Evolutionary conservation across 2,113 vertebrate genomes (phyloP).

Genomic region (Nothobranchius kuhntae): DNA sequence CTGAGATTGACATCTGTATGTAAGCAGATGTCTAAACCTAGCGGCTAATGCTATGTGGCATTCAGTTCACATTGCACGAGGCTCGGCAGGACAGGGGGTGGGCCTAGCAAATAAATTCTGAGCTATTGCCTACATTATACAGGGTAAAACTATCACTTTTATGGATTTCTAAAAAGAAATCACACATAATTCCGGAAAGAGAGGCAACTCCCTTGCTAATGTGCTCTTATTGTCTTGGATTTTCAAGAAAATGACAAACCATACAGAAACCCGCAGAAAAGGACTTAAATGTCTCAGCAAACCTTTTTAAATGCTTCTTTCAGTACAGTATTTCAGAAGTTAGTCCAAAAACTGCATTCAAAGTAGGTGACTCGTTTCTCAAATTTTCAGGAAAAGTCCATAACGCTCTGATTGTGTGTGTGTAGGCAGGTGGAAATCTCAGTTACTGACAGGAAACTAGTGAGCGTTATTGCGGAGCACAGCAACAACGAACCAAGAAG

Average conservation of each 20-base stretch:
- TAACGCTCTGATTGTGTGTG: conserved; percentile 17
- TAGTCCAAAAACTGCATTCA: neutral
- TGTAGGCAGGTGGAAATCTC: conserved; percentile 67
- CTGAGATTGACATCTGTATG: no score
- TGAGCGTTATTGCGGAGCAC: conserved; percentile 60
- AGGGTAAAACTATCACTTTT: no score
- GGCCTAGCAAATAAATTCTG: no score
- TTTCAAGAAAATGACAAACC: neutral
- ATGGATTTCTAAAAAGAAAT: no score
- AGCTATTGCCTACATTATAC: no score
- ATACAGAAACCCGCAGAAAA: neutral
- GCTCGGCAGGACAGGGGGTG: no score
- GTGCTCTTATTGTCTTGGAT: neutral
- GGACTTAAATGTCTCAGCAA: no score
- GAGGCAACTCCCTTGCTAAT: neutral
- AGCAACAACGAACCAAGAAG: conserved; percentile 42
- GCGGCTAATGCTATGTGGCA: no score
- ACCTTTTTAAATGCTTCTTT: neutral
- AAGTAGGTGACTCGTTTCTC: conserved; percentile 7
- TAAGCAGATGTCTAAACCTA: no score
- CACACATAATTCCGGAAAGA: no score
- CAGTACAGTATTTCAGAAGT: neutral
- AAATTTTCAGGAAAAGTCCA: conserved; percentile 7
- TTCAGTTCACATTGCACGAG: no score
- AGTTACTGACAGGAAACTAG: conserved; percentile 52